phyloP scores from a whole-genome alignment of 2,888 invertebrate species.

The Oxycera nigricornis region DNA sequence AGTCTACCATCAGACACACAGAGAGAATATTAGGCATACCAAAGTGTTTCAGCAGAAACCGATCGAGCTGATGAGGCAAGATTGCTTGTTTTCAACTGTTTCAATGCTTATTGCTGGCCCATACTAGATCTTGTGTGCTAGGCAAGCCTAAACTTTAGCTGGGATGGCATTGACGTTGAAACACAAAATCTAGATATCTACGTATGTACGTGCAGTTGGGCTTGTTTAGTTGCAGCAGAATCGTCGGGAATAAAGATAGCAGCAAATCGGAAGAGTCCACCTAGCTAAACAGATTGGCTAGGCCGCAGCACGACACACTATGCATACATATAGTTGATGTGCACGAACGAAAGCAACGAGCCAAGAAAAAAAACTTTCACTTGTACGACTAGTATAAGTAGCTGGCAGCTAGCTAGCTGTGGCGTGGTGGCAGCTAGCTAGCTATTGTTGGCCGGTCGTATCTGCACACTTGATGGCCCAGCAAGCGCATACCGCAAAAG shows the following conservation, averaged over 20 bases:
- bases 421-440: background rate
- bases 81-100: background rate
- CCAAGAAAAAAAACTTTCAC: slow-evolving; percentile 37
- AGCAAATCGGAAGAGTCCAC: background rate
- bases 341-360: slow-evolving; percentile 28
- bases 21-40: too few relatives aligned
- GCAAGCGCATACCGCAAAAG: background rate
- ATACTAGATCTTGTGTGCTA: background rate
- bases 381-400: background rate
- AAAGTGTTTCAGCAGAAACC: too few relatives aligned
- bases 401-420: slow-evolving; percentile 1
- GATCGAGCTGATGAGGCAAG: too few relatives aligned
- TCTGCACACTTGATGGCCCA: slow-evolving; percentile 16
- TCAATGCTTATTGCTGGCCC: background rate
- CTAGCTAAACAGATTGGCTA: background rate
- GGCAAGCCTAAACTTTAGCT: background rate
- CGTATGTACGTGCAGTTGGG: too few relatives aligned
- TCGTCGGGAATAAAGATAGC: slow-evolving; percentile 26
- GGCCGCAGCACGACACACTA: slow-evolving; percentile 27
- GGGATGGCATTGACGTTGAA: background rate
- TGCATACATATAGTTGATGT: slow-evolving; percentile 19
- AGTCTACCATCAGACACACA: too few relatives aligned
- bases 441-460: background rate
- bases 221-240: background rate
- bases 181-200: background rate